Conservation (phyloP, 2,797 vertebrate species). For the Garrulus glandarius region DNA sequence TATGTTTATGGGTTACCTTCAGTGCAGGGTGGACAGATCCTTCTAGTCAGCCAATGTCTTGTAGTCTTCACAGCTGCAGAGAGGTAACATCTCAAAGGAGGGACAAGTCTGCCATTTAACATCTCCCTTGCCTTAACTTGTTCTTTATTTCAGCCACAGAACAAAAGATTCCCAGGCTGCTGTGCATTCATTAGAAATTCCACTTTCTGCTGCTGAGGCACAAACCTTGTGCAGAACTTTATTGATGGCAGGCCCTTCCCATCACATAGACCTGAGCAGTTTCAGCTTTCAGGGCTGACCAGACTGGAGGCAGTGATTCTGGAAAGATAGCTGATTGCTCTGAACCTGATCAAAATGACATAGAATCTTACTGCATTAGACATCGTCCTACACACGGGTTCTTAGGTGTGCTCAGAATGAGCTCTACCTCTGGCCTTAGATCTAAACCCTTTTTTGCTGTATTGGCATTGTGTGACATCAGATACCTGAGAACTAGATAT, state of each 20-base stretch:
- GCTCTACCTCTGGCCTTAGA: neutral
- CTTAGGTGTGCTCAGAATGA: neutral
- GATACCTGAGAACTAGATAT: neutral
- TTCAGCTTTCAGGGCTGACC: neutral
- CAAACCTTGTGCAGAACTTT: neutral
- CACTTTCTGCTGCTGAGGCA: neutral
- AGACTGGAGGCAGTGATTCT: neutral
- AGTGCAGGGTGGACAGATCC: neutral
- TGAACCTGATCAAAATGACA: neutral
- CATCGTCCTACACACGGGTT: neutral
- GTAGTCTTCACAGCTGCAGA: neutral
- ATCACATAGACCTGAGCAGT: neutral
- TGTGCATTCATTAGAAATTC: neutral
- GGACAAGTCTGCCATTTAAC: neutral
- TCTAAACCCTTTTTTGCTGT: neutral
- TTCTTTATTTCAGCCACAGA: neutral
- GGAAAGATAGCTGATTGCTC: neutral
- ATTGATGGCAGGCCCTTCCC: neutral
- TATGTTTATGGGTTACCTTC: neutral
- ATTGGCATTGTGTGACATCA: neutral
- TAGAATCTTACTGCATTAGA: neutral
- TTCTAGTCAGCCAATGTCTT: neutral
- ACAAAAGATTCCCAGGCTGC: neutral
- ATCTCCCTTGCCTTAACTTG: slow-evolving; percentile 17
- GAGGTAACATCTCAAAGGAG: slow-evolving; percentile 1